These are phyloP conservation scores for Neosalanx taihuensis DNA, from an alignment of 2,797 vertebrate species.

Conservation along the genomic window DNA sequence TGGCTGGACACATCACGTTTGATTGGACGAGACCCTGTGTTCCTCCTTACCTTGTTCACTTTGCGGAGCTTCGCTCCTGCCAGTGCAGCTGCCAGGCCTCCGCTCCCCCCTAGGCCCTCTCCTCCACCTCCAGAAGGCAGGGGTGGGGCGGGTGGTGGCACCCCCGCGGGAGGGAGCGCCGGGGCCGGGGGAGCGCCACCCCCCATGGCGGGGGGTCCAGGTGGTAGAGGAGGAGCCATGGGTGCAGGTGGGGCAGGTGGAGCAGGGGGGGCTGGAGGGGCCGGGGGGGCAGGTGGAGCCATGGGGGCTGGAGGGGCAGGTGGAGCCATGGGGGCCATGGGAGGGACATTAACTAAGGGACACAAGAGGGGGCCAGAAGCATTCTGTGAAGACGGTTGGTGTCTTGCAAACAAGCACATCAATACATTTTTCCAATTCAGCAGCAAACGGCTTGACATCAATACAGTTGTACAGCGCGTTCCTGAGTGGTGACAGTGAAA, in stretches of 20 bases:
- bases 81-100: conserved; percentile 81
- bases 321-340: conserved; percentile 60
- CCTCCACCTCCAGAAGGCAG: conserved; percentile 67
- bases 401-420: not conserved
- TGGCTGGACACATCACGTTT: too few species aligned
- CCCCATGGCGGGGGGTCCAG: conserved; percentile 48
- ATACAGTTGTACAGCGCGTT: too few species aligned
- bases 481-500: not conserved
- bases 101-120: conserved; percentile 44
- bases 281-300: conserved; percentile 54
- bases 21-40: too few species aligned
- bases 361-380: conserved; percentile 5
- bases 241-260: conserved; percentile 49
- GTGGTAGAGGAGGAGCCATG: conserved; percentile 60
- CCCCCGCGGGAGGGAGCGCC: conserved; percentile 58
- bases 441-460: too few species aligned
- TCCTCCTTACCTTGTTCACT: conserved; percentile 77
- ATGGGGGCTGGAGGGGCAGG: conserved; percentile 55
- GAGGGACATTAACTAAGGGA: conserved; percentile 50
- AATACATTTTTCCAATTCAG: too few species aligned
- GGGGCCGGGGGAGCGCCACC: conserved; percentile 50
- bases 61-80: conserved; percentile 87
- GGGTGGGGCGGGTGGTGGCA: conserved; percentile 76
- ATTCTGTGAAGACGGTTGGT: not conserved
- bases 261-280: conserved; percentile 48